Conservation (phyloP, 1,140 invertebrate genomes). For the Telenomus remus region DNA sequence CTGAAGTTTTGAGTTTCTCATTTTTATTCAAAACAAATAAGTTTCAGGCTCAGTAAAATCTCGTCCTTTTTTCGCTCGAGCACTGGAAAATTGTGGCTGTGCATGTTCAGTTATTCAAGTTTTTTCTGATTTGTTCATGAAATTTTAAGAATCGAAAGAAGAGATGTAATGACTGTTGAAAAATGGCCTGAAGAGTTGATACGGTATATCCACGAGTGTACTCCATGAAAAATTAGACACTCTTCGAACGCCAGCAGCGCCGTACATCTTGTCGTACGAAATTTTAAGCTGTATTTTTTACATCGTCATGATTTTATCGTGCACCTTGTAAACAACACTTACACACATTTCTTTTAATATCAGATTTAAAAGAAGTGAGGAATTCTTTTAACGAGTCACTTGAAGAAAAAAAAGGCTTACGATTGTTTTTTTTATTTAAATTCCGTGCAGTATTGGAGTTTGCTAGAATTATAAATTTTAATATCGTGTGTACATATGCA, state of each 20-base stretch:
- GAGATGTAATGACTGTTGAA: constrained; percentile 20
- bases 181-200: constrained; percentile 11
- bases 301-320: constrained; percentile 42
- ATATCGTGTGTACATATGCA: too few species aligned
- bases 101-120: too few species aligned
- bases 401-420: too few species aligned
- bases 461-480: too few species aligned
- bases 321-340: constrained; percentile 34
- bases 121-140: too few species aligned
- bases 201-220: constrained; percentile 1
- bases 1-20: neutral
- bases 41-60: too few species aligned
- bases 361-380: constrained; percentile 30
- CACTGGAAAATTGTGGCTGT: too few species aligned
- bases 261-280: constrained; percentile 30
- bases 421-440: too few species aligned
- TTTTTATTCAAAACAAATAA: constrained; percentile 19
- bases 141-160: constrained; percentile 3
- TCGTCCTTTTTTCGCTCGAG: too few species aligned
- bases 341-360: constrained; percentile 28
- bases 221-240: constrained; percentile 21
- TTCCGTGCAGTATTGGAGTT: too few species aligned
- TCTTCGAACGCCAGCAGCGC: constrained; percentile 19
- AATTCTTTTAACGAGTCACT: constrained; percentile 28
- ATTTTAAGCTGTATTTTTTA: constrained; percentile 28